These are phyloP conservation scores for Coluber constrictor DNA, from an alignment of 2,797 vertebrate genomes.

Conservation along the genomic window DNA sequence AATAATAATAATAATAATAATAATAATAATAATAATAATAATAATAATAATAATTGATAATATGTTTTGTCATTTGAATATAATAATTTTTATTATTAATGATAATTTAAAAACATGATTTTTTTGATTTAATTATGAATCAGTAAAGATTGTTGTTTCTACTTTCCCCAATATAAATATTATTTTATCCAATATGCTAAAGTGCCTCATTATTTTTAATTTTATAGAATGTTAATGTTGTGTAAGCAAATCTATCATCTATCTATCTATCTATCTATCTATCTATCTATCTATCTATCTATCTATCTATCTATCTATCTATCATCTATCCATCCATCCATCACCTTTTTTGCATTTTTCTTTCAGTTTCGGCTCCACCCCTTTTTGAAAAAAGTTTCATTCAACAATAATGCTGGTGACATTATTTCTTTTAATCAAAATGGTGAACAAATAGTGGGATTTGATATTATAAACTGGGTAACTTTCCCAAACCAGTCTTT, in stretches of 20 bases:
- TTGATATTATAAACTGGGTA: conserved; percentile 23
- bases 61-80: background rate
- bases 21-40: no score
- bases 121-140: background rate
- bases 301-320: background rate
- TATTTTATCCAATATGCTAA: background rate
- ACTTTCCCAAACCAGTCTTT: conserved; percentile 17
- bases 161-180: background rate
- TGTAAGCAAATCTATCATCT: background rate
- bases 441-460: background rate
- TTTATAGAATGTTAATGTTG: background rate
- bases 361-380: background rate
- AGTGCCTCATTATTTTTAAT: background rate
- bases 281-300: no score
- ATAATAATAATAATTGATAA: background rate
- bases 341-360: background rate
- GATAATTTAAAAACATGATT: no score
- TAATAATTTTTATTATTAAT: no score
- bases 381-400: background rate
- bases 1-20: background rate
- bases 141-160: background rate
- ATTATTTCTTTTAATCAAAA: background rate
- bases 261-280: background rate
- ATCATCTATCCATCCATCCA: no score
- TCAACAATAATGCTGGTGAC: background rate